Evolutionary conservation across 2,888 invertebrate species (phyloP).

Genomic region (Spodoptera picta): DNA sequence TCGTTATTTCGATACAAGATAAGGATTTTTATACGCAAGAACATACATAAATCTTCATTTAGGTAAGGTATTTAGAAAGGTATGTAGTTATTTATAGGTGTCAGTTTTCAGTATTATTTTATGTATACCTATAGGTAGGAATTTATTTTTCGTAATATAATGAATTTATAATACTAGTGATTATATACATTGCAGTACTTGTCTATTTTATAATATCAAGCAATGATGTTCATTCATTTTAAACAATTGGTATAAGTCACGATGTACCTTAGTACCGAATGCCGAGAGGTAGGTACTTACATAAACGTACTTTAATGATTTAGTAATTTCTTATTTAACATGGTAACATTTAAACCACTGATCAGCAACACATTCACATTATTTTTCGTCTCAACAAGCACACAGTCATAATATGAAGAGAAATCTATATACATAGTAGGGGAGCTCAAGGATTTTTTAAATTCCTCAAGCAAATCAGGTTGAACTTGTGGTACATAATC

Average conservation of each 20-base stretch:
- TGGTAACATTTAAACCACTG: too few relatives aligned
- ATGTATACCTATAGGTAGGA: slow-evolving; percentile 25
- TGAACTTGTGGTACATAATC: too few relatives aligned
- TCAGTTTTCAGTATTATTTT: slow-evolving; percentile 29
- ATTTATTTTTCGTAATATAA: slow-evolving; percentile 37
- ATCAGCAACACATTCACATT: not conserved
- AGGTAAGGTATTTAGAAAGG: slow-evolving; percentile 50
- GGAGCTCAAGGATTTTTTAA: too few relatives aligned
- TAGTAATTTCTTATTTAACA: too few relatives aligned
- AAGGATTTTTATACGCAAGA: slow-evolving; percentile 38
- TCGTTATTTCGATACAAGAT: slow-evolving; percentile 17
- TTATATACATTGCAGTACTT: slow-evolving; percentile 41
- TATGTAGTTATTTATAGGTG: slow-evolving; percentile 45
- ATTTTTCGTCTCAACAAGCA: not conserved
- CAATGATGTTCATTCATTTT: not conserved
- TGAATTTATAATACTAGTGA: slow-evolving; percentile 20
- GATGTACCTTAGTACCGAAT: too few relatives aligned
- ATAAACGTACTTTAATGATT: too few relatives aligned
- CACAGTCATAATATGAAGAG: not conserved
- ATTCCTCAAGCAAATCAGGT: too few relatives aligned
- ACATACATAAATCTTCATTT: slow-evolving; percentile 34
- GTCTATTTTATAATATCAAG: not conserved
- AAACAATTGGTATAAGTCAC: too few relatives aligned
- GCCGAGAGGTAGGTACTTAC: too few relatives aligned
- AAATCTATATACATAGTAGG: too few relatives aligned